Evolutionary conservation across 2,888 invertebrate species (phyloP), one percentile per base, ranked within the genome.

Genomic region (Athalia rosae): DNA sequence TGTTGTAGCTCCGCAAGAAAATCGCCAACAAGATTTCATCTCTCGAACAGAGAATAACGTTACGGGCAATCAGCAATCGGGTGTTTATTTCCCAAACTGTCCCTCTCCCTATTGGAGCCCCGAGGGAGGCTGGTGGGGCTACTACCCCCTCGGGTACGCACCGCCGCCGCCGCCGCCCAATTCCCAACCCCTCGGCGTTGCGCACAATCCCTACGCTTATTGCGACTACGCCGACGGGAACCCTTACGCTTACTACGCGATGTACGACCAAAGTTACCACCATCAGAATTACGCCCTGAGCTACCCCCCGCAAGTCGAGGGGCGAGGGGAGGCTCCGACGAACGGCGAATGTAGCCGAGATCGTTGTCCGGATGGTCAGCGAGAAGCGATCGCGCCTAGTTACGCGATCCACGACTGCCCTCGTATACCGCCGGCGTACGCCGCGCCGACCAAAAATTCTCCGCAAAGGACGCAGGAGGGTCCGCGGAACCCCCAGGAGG

Each of bases 1-100:
- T 89, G 88, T 89, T 89, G 85, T 89, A 89, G 89, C 87, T 84
- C 86, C 84, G 84, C 86, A 82, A 84, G 89, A 89, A 85, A 87
- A 87, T 87, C 86, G 84, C 83, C 88, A 86, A 87, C 77, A 69
- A 81, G 84, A 84, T 87, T 85, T 84, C 86, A 83, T 84, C 87
- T 85, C 84, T 84, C 85, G 83, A 85, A 86, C 83, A 79, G 85
- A 85, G 84, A 87, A 82, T 88, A 86, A 83, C 84, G 83, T 85
- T 83, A 85, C 85, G 84, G 86, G 83, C 84, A 87, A 87, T 87
- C 89, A 87, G 85, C 85, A 88, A 82, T 74, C 74, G 47, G 84
- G 82, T 83, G 76, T 87, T 81, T 84, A 83, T 83, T 83, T 61
- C 61, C 74, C 61, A 74, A 74, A 82, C 64, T 82, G 85, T 73